phyloP scores from a whole-genome alignment of 2,888 invertebrate species.

The Ochlodes sylvanus region DNA sequence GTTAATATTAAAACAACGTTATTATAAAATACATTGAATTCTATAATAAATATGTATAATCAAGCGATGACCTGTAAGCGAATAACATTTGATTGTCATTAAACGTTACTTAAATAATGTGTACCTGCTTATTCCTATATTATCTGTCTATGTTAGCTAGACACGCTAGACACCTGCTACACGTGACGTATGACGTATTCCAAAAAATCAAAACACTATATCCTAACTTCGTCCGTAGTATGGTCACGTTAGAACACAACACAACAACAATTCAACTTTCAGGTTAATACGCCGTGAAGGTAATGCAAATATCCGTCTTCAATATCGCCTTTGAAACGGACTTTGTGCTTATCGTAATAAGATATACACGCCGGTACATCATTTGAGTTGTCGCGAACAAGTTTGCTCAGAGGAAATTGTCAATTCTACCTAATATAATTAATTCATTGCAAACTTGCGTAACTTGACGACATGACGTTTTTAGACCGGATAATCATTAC shows the following conservation, averaged over 20 bases:
- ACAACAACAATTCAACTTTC: constrained; percentile 48
- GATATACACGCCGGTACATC: constrained; percentile 28
- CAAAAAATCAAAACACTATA: constrained; percentile 11
- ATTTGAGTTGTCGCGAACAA: constrained; percentile 23
- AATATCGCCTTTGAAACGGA: constrained; percentile 24
- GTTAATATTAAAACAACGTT: too few species aligned
- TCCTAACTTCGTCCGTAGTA: not conserved
- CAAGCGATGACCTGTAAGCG: too few species aligned
- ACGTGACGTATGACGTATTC: too few species aligned
- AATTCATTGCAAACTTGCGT: constrained; percentile 33
- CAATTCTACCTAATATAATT: constrained; percentile 36
- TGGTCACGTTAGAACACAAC: constrained; percentile 22
- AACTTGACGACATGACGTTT: constrained; percentile 37
- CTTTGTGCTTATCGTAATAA: constrained; percentile 33
- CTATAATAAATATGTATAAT: too few species aligned
- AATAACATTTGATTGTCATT: too few species aligned
- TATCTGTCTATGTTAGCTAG: too few species aligned
- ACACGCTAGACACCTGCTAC: too few species aligned
- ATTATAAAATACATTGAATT: too few species aligned
- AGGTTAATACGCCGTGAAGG: constrained; percentile 45
- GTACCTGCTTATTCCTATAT: too few species aligned
- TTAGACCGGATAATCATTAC: constrained; percentile 35
- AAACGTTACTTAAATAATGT: too few species aligned
- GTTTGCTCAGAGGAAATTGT: constrained; percentile 35
- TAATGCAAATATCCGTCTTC: constrained; percentile 34